Evolutionary conservation across 2,888 invertebrate species (phyloP).

Genomic region (Dryococelus australis): DNA sequence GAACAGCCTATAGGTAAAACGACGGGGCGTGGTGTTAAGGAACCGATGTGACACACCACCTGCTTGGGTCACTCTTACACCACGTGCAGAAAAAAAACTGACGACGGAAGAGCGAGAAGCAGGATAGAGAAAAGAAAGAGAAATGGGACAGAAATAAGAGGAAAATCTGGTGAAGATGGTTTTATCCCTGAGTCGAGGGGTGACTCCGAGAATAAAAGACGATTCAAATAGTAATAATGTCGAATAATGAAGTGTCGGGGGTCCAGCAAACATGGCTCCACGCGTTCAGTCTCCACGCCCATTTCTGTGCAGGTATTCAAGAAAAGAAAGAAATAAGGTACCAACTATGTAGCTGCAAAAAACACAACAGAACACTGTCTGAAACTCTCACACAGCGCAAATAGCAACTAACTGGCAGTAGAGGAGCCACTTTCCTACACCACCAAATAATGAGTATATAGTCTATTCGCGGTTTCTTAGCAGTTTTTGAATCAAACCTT

Average conservation of each 20-base stretch:
- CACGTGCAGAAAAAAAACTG: neutral
- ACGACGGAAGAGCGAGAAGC: neutral
- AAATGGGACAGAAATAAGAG: constrained; percentile 30
- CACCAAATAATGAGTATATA: no score
- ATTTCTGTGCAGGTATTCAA: neutral
- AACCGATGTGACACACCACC: neutral
- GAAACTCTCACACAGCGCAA: no score
- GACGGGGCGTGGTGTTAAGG: neutral
- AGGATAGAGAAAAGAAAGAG: constrained; percentile 7
- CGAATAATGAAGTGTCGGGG: constrained; percentile 24
- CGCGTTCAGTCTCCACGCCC: neutral
- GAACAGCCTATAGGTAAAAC: no score
- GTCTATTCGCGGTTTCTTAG: no score
- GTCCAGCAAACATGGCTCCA: neutral
- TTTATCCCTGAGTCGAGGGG: constrained; percentile 22
- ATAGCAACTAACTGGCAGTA: no score
- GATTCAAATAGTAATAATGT: constrained; percentile 22
- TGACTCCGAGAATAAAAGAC: constrained; percentile 25
- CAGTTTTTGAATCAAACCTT: no score
- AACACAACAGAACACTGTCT: no score
- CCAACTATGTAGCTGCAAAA: neutral
- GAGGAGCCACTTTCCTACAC: no score
- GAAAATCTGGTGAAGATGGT: constrained; percentile 29
- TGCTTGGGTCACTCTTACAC: neutral
- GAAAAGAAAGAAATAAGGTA: neutral